A percentile compares a stretch with the other conserved stretches of the same genome.
Conservation (phyloP, 1,140 invertebrate genomes). For the Drosophila nebulosa region DNA sequence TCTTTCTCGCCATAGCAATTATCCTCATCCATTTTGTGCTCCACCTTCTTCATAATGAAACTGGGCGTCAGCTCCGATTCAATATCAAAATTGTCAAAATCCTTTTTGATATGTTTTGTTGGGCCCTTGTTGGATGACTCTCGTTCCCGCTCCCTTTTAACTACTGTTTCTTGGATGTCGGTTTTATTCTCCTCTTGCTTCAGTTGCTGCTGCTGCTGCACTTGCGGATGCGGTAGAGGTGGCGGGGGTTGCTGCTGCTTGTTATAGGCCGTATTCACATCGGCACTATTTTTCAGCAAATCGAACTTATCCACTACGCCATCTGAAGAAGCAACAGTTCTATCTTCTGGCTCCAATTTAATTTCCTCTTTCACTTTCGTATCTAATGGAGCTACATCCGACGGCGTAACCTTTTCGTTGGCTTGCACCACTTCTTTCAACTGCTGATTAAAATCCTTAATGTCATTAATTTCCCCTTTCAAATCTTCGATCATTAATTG, state of each 20-base stretch:
- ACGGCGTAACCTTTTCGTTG: neutral
- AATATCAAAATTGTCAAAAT: conserved; percentile 79
- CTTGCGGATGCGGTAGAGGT: neutral
- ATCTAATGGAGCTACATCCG: conserved; percentile 2
- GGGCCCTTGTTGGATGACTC: conserved; percentile 12
- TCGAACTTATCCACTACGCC: conserved; percentile 63
- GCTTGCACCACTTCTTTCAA: conserved; percentile 44
- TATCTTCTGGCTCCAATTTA: conserved; percentile 58
- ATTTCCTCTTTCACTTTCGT: conserved; percentile 67
- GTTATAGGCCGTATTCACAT: conserved; percentile 56
- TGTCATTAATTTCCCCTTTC: conserved; percentile 62
- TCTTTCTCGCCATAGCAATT: conserved; percentile 24
- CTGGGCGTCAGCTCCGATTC: conserved; percentile 76
- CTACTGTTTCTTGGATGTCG: conserved; percentile 19
- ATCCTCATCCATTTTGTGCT: conserved; percentile 53
- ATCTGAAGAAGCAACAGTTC: neutral
- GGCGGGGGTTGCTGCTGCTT: conserved; percentile 21
- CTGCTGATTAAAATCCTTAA: conserved; percentile 54
- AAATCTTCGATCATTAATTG: conserved; percentile 75
- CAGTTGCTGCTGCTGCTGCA: conserved; percentile 1
- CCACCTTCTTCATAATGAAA: conserved; percentile 79
- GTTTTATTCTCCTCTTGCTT: conserved; percentile 45
- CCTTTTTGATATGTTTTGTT: conserved; percentile 58
- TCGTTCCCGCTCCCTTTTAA: conserved; percentile 43
- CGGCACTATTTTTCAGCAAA: conserved; percentile 66